A percentile compares a stretch with the other conserved stretches of the same genome.
phyloP scores from a whole-genome alignment of 2,797 vertebrate genomes.

The Lagodon rhomboides region DNA sequence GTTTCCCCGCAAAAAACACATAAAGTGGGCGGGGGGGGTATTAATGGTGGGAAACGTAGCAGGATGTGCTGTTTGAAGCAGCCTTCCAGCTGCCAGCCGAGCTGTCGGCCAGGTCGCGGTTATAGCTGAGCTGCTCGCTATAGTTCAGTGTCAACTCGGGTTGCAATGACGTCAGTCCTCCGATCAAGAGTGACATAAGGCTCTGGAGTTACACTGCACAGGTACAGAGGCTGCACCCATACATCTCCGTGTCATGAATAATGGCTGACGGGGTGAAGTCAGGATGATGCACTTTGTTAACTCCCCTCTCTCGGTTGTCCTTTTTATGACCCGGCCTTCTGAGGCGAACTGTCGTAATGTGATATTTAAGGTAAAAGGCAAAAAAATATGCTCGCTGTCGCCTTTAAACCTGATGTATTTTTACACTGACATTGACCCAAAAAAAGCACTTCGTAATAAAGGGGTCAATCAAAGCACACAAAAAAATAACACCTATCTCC shows the following conservation, averaged over 20 bases:
- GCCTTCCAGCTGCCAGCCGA: not conserved
- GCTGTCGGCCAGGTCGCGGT: not conserved
- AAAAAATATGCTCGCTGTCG: not conserved
- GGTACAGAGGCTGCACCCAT: conserved; percentile 42
- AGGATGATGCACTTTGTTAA: conserved; percentile 35
- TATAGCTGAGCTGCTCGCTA: conserved; percentile 26
- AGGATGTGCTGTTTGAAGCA: not conserved
- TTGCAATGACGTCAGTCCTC: conserved; percentile 55
- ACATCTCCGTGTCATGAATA: conserved; percentile 65
- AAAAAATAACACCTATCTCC: not conserved
- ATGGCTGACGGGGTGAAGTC: conserved; percentile 60
- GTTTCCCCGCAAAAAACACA: conserved; percentile 30
- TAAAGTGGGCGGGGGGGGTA: not conserved
- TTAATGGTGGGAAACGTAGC: not conserved
- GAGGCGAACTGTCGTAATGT: not conserved
- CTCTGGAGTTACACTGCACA: conserved; percentile 67
- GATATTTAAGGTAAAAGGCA: not conserved
- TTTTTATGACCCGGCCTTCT: not conserved
- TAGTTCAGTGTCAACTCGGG: conserved; percentile 32
- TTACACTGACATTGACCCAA: not conserved
- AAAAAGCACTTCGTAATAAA: not conserved
- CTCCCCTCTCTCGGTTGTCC: not conserved
- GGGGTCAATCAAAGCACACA: not conserved
- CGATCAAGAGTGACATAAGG: conserved; percentile 53
- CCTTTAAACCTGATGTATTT: not conserved